Conservation (phyloP, 2,113 vertebrate species). For the Oriolus oriolus region DNA sequence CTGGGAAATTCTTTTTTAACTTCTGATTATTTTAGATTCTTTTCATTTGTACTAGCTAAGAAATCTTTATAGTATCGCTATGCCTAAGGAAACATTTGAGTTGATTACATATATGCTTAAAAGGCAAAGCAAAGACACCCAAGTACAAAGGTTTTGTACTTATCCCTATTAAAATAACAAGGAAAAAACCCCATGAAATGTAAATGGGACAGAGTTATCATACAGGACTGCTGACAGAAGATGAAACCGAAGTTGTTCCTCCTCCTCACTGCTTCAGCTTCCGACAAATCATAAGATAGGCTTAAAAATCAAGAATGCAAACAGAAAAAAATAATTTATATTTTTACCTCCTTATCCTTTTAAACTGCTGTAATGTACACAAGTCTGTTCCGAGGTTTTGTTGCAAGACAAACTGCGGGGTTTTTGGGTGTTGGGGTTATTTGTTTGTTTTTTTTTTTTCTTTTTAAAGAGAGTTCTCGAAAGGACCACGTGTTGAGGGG, state of each 20-base stretch:
- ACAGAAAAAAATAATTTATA: accelerated
- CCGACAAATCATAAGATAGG: neutral
- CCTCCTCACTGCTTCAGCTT: neutral
- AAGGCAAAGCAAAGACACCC: neutral
- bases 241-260: neutral
- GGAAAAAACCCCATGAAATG: neutral
- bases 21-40: neutral
- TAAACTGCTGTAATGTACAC: accelerated
- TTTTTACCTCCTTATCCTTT: neutral
- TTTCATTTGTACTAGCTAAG: neutral
- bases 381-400: neutral
- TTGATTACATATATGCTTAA: neutral
- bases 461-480: neutral
- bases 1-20: neutral
- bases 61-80: neutral
- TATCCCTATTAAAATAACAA: neutral
- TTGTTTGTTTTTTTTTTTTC: neutral
- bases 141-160: neutral
- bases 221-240: neutral
- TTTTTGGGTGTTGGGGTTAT: accelerated
- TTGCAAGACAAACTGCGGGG: neutral
- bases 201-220: neutral
- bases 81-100: neutral
- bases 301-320: neutral
- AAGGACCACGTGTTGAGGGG: neutral